Evolutionary conservation across 2,113 vertebrate species (phyloP).

Genomic region (Onychostoma macrolepis): DNA sequence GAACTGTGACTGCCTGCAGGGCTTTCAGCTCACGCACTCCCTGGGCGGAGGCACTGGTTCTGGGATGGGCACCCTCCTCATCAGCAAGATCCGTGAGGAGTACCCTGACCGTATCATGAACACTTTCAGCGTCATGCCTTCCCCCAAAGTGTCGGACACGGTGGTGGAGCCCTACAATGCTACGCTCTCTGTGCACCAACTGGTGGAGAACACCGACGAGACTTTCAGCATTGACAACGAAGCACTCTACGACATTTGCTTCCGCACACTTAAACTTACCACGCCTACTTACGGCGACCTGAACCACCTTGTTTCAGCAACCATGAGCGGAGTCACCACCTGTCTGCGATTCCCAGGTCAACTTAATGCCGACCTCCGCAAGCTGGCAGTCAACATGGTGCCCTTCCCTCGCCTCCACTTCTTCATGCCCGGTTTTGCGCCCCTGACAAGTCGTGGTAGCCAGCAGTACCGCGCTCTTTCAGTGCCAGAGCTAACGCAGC

Average conservation of each 20-base stretch:
- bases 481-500: slow-evolving; percentile 94
- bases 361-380: slow-evolving; percentile 92
- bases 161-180: slow-evolving; percentile 97
- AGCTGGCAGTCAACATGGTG: slow-evolving; percentile 97
- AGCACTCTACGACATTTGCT: slow-evolving; percentile 96
- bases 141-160: slow-evolving; percentile 92
- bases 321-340: slow-evolving; percentile 96
- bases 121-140: slow-evolving; percentile 92
- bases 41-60: slow-evolving; percentile 89
- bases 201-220: slow-evolving; percentile 97
- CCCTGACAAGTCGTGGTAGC: slow-evolving; percentile 90
- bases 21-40: slow-evolving; percentile 91
- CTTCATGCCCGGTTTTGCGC: slow-evolving; percentile 96
- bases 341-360: slow-evolving; percentile 94
- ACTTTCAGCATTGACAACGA: slow-evolving; percentile 98
- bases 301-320: slow-evolving; percentile 94
- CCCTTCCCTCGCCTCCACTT: slow-evolving; percentile 96
- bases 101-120: slow-evolving; percentile 94
- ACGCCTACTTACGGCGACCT: slow-evolving; percentile 95
- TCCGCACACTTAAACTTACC: slow-evolving; percentile 94
- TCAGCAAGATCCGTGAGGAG: slow-evolving; percentile 93
- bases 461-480: slow-evolving; percentile 94
- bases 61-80: slow-evolving; percentile 90
- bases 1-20: slow-evolving; percentile 91
- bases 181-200: slow-evolving; percentile 92